Base-by-base conservation (phyloP, 2,113 vertebrate species). In the Psophia crepitans region DNA sequence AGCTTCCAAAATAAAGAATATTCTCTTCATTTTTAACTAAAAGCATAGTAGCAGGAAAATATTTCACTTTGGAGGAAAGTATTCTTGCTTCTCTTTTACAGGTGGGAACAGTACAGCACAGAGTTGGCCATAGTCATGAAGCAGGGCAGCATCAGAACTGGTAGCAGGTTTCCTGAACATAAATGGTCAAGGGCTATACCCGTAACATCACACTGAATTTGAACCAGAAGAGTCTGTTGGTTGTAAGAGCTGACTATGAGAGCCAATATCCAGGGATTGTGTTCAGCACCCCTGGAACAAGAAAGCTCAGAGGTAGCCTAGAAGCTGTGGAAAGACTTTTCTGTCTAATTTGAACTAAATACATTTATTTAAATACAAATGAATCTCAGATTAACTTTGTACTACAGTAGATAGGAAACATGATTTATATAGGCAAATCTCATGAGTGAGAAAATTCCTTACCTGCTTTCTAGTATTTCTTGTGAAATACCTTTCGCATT, bases 201-300 rank as follows among this genome's bases (percentile, higher is more conserved):
- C 39, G 30, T 22, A 35, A 86, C 37, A 8, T 64, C 54, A 23
- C 14, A 16, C 17, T 56, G 33, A 84, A 84, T 69, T 61, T 81
- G 41, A 60, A 69, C 2, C 16, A 79, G n/a, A 66, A 69, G 35
- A 58, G 5, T 14, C 33, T 69, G 20, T 5, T 84, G 2, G 2
- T 26, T 60, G 15, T 19, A n/a, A 89, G 7, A 15, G 80, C 9
- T 71, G 33, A 74, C 54, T 23, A 24, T 51, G 57, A 60, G 27
- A 68, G 6, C 0, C 0, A 48, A 14, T 77, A 30, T 33, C 27
- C 30, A 53, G 9, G 9, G 24, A 22, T 77, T 51, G 23, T 51
- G 3, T 65, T 74, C 9, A 3, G 21, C 20, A 61, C 0, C 1
- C 10, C 4, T 41, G 18, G 27, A 74, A 69, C 4, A 51, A 51